Evolutionary conservation across 2,797 vertebrate species (phyloP).

Genomic region (Eleutherodactylus coqui): DNA sequence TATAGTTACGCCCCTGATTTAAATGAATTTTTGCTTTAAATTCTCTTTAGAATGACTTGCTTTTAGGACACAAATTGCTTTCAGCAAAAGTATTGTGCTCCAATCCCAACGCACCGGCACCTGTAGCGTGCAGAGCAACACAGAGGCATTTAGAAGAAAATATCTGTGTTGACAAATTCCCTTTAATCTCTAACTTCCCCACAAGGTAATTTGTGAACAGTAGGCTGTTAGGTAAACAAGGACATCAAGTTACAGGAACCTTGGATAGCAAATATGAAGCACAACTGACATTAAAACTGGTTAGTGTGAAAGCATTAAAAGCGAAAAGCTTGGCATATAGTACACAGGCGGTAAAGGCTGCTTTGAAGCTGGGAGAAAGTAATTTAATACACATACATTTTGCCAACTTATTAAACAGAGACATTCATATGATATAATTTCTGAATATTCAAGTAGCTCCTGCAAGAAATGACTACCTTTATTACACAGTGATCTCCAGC

Average conservation of each 20-base stretch:
- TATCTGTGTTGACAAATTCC: conserved; percentile 15
- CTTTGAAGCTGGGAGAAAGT: background rate
- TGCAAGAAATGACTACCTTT: background rate
- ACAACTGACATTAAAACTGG: conserved; percentile 31
- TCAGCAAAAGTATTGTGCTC: background rate
- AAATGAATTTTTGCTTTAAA: too few species aligned
- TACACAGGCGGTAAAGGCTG: background rate
- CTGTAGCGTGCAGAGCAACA: background rate
- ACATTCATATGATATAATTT: background rate
- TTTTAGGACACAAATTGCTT: too few species aligned
- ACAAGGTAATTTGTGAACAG: conserved; percentile 20
- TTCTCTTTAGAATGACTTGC: too few species aligned
- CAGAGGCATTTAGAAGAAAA: background rate
- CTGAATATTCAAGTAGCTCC: background rate
- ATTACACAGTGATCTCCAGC: background rate
- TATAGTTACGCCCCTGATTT: too few species aligned
- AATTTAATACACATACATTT: background rate
- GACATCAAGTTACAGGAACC: conserved; percentile 39
- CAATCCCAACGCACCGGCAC: too few species aligned
- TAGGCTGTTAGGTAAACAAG: conserved; percentile 42
- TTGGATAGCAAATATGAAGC: conserved; percentile 34
- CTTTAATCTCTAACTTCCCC: conserved; percentile 43
- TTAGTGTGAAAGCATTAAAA: background rate
- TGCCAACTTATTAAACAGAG: conserved; percentile 13
- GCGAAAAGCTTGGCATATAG: background rate